Base-by-base conservation (phyloP, 2,888 invertebrate genomes). In the Callimorpha dominula region DNA sequence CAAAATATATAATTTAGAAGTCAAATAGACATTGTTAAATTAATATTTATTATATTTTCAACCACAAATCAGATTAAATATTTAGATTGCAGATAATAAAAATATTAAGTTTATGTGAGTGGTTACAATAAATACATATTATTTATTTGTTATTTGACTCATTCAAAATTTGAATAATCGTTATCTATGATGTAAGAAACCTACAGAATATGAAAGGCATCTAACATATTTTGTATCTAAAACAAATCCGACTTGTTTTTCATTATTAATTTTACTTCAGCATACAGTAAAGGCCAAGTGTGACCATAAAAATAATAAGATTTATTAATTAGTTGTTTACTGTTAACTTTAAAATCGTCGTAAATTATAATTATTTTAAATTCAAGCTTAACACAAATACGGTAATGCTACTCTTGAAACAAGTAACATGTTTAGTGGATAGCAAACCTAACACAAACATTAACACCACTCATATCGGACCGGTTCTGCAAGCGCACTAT, bases 401-500 rank as follows among this genome's bases (percentile, higher is more conserved):
- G 74, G 71, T 80, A 72, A 43, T n/a, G 43, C 4, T 42, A 64
- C 1, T 42, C 17, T 17, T 9, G 63, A n/a, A 49, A 31, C 62
- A 68, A 31, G 43, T 20, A 40, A 52, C 42, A 63, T 42, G 52
- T 64, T 14, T 17, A 72, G 72, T 68, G 72, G 52, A 40, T 9
- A n/a, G 31, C 20, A 42, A 65, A 4, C 68, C 49, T 75, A 76
- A 75, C 67, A 67, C 70, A 70, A 75, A 65, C 71, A 72, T 71
- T 71, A 71, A 77, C 50, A 76, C 77, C 69, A 72, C 73, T 72
- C 70, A 73, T 76, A 77, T 67, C 60, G 54, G 57, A 82, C 84
- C 82, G 82, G 84, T 83, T 62, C 52, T 5, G 9, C 40, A 43
- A 62, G 71, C 50, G 57, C 54, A 70, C 70, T 71, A 71, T 68